A percentile compares a stretch with the other conserved stretches of the same genome.
phyloP scores from a whole-genome alignment of 2,113 vertebrate species.

The Cebidichthys violaceus region DNA sequence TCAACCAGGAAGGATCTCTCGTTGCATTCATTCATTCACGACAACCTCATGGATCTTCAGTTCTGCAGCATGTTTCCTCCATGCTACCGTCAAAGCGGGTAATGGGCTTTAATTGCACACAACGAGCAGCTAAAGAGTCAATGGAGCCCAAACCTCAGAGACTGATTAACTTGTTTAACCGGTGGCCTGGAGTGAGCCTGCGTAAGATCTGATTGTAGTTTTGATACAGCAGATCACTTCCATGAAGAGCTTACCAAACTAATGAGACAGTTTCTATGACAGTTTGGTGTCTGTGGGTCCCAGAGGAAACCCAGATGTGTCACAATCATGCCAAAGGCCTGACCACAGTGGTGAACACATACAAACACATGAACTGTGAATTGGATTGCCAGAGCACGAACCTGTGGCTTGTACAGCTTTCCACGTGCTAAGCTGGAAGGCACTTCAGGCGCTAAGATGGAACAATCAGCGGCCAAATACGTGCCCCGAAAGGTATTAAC shows the following conservation, averaged over 20 bases:
- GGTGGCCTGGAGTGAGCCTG: not conserved
- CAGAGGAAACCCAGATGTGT: conserved; percentile 30
- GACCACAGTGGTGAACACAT: conserved; percentile 15
- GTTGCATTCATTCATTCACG: not conserved
- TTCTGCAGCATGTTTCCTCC: not conserved
- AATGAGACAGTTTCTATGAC: not conserved
- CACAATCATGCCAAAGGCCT: not conserved
- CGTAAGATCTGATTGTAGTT: not conserved
- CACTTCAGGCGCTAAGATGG: conserved; percentile 8
- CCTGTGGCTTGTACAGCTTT: not conserved
- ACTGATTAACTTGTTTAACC: conserved; percentile 46
- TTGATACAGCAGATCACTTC: not conserved
- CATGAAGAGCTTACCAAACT: not conserved
- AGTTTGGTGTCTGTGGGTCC: conserved; percentile 1
- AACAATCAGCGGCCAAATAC: conserved; percentile 16
- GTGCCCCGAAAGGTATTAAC: conserved; percentile 18
- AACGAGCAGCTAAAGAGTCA: conserved; percentile 12
- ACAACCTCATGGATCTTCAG: not conserved
- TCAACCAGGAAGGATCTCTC: not conserved
- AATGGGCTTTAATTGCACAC: conserved; percentile 15
- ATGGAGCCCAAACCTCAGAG: conserved; percentile 9
- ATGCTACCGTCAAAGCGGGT: not conserved
- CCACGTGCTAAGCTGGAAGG: not conserved
- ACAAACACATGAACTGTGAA: conserved; percentile 3
- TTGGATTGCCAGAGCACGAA: not conserved